A percentile compares a stretch with the other conserved stretches of the same genome.
phyloP scores from a whole-genome alignment of 1,140 invertebrate genomes.

The Panagrolaimus sp. region DNA sequence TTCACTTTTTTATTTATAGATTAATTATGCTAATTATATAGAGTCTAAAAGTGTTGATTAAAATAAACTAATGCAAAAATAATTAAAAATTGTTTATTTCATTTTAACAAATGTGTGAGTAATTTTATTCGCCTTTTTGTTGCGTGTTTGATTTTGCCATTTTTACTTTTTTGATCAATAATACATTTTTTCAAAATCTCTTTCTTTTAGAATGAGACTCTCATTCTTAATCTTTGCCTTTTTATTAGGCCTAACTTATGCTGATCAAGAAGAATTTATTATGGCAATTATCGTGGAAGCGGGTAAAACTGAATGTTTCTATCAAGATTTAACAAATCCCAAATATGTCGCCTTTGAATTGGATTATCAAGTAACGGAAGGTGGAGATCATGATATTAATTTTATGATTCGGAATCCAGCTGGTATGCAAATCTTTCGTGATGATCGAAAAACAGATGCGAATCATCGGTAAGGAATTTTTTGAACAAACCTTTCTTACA shows the following conservation, averaged over 20 bases:
- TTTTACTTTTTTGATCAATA: neutral
- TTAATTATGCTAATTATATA: no score
- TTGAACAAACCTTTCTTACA: neutral
- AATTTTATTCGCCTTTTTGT: neutral
- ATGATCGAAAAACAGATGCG: constrained; percentile 58
- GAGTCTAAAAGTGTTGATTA: no score
- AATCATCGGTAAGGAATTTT: constrained; percentile 53
- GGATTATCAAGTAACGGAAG: constrained; percentile 57
- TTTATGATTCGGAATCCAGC: constrained; percentile 56
- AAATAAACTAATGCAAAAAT: no score
- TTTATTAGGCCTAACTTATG: neutral
- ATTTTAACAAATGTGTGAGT: no score
- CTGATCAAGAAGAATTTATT: constrained; percentile 22
- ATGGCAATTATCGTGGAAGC: constrained; percentile 25
- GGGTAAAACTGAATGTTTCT: constrained; percentile 41
- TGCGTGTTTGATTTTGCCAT: neutral
- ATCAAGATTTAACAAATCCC: constrained; percentile 33
- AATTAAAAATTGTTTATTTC: no score
- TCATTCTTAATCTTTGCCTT: neutral
- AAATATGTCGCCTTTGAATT: constrained; percentile 42
- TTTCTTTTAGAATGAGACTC: neutral
- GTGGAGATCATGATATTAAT: constrained; percentile 62
- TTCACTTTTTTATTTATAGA: no score
- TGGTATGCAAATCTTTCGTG: constrained; percentile 52
- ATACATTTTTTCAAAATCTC: neutral